Percentiles rank a stretch among this genome's conserved stretches.
Conservation (phyloP, 2,888 invertebrate species). For the Polyommatus iphigenia region DNA sequence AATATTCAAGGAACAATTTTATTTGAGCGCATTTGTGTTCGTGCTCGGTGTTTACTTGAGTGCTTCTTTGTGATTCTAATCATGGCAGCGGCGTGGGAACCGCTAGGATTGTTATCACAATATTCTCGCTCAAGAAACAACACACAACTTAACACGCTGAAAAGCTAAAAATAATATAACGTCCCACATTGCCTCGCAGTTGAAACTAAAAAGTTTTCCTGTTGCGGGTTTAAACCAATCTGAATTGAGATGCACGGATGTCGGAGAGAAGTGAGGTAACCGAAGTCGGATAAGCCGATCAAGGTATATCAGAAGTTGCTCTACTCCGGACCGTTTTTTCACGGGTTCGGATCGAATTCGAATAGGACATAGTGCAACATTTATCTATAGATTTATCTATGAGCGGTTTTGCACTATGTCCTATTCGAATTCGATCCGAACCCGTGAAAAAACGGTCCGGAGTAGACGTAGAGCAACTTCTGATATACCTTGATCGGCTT, state of each 20-base stretch:
- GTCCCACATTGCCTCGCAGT: neutral
- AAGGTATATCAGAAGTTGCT: too few species aligned
- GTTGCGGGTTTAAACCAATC: neutral
- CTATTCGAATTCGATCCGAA: neutral
- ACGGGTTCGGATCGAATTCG: too few species aligned
- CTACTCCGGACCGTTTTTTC: too few species aligned
- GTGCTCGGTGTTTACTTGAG: slow-evolving; percentile 20
- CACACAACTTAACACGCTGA: neutral
- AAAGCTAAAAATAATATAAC: neutral
- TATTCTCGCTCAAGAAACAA: slow-evolving; percentile 15
- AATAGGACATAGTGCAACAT: too few species aligned
- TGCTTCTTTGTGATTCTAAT: slow-evolving; percentile 29
- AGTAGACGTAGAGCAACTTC: too few species aligned
- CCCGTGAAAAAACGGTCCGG: too few species aligned
- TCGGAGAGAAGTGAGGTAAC: too few species aligned
- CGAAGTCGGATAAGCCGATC: too few species aligned
- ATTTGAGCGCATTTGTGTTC: slow-evolving; percentile 11
- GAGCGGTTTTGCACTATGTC: neutral
- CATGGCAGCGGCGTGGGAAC: slow-evolving; percentile 18
- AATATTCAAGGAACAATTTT: slow-evolving; percentile 4
- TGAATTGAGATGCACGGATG: too few species aligned
- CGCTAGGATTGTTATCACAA: slow-evolving; percentile 21
- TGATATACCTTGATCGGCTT: too few species aligned
- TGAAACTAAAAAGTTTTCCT: neutral
- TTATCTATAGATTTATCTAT: too few species aligned